A percentile compares a stretch with the other conserved stretches of the same genome.
Evolutionary conservation across 2,888 invertebrate species (phyloP).

Genomic region (Plagodis pulveraria): DNA sequence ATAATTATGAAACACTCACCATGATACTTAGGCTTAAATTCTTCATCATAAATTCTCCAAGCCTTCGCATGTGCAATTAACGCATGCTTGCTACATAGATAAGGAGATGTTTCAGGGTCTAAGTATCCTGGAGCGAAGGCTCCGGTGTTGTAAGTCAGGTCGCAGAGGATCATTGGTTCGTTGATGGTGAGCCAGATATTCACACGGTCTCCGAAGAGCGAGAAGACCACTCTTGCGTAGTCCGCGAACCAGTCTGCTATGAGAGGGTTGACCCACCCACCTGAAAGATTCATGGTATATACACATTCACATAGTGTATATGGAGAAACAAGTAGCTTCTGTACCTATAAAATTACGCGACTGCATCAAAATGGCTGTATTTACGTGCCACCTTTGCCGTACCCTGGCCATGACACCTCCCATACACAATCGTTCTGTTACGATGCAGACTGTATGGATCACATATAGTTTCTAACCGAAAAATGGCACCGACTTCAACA

Average conservation of each 20-base stretch:
- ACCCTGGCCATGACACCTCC: too few relatives aligned
- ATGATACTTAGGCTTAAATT: constrained; percentile 36
- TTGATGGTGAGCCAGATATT: constrained; percentile 48
- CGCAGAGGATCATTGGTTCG: constrained; percentile 33
- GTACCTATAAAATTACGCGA: too few relatives aligned
- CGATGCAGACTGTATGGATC: too few relatives aligned
- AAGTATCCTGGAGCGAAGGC: constrained; percentile 21
- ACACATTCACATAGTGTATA: too few relatives aligned
- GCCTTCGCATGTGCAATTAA: constrained; percentile 44
- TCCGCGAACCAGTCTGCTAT: constrained; percentile 44
- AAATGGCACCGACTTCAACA: too few relatives aligned
- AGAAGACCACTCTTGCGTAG: constrained; percentile 42
- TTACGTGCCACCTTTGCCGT: too few relatives aligned
- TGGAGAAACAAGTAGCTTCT: too few relatives aligned
- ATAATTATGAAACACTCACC: constrained; percentile 32
- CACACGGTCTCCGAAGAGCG: constrained; percentile 44
- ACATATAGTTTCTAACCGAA: too few relatives aligned
- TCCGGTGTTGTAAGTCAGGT: constrained; percentile 45
- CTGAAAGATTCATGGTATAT: constrained; percentile 17
- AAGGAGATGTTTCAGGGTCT: constrained; percentile 10
- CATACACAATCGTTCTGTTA: too few relatives aligned
- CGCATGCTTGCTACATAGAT: constrained; percentile 26
- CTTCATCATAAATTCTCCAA: constrained; percentile 41
- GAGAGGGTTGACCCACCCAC: constrained; percentile 47
- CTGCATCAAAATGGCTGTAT: too few relatives aligned